Base-by-base conservation (phyloP, 1,140 invertebrate species). In the Ceratina calcarata region DNA sequence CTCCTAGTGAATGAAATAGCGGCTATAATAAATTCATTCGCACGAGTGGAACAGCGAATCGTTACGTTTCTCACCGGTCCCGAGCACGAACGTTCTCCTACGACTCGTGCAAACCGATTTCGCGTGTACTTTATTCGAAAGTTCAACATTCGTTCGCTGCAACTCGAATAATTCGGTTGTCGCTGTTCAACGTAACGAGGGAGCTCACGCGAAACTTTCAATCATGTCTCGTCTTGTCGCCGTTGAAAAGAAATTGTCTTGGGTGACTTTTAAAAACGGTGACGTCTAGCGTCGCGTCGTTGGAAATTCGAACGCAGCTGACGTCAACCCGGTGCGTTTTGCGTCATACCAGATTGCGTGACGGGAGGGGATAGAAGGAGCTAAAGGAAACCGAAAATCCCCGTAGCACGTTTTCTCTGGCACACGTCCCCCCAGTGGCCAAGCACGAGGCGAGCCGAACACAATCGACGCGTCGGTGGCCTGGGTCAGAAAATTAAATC, bases 401-500 rank as follows among this genome's bases (percentile, higher is more conserved):
- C 16, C 24, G 49, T 27, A 4, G 70, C 62, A 64, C 24, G 12
- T 68, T 60, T 57, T n/a, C 51, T n/a, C 32, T 24, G 16, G 27
- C 12, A 65, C 3, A 57, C 55, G 55, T n/a, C 1, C 0, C n/a
- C 27, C 15, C 18, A 20, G 45, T n/a, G 74, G n/a, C 64, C 20
- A 45, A 22, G 64, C 55, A 66, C 64, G 60, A 69, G 71, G 77
- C 79, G 83, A 72, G 75, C 76, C 62, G 85, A 49, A 77, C 37
- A 57, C 80, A 84, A 81, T 81, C 81, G 75, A 66, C 53, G 13
- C 37, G 37, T 45, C 27, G 37, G 37, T 32, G 55, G 24, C 18
- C 64, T 16, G 45, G 60, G 67, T 77, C 24, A 67, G 71, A 84
- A 45, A 87, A 84, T 79, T 71, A 86, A 87, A 83, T 86, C 80